Percentiles rank a stretch among this genome's conserved stretches.
phyloP scores from a whole-genome alignment of 2,888 invertebrate species.

The Stenotaenia linearis region DNA sequence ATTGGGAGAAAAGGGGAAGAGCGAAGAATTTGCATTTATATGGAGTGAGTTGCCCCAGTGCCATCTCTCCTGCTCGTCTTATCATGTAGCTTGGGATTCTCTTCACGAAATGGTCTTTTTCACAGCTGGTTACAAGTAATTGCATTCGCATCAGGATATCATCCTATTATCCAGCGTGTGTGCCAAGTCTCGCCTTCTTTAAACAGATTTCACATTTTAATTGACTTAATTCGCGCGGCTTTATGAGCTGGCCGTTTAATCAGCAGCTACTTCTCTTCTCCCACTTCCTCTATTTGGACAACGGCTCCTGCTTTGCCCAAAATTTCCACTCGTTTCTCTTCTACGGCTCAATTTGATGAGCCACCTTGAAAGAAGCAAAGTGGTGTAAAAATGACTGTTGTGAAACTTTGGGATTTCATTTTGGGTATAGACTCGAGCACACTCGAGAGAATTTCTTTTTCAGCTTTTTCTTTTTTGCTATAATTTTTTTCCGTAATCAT shows the following conservation, averaged over 20 bases:
- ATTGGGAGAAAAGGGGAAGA: conserved; percentile 9
- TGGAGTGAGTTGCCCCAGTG: conserved; percentile 3
- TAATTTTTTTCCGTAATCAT: not conserved
- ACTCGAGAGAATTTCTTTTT: not conserved
- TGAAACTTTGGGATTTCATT: conserved; percentile 11
- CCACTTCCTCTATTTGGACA: conserved; percentile 28
- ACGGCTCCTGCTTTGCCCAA: not conserved
- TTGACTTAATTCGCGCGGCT: conserved; percentile 28
- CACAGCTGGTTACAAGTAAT: conserved; percentile 29
- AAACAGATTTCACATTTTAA: conserved; percentile 29
- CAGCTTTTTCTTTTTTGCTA: too few species aligned
- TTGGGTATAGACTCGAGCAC: not conserved
- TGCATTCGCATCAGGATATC: conserved; percentile 29
- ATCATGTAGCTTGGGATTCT: conserved; percentile 18
- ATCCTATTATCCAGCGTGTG: conserved; percentile 24
- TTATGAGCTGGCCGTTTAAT: conserved; percentile 29
- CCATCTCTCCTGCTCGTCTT: not conserved
- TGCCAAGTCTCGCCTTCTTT: conserved; percentile 24
- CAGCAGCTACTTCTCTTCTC: conserved; percentile 20
- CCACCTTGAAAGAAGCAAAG: not conserved
- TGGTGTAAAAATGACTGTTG: conserved; percentile 5
- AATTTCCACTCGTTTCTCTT: not conserved
- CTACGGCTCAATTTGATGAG: not conserved
- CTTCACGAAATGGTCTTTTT: conserved; percentile 28
- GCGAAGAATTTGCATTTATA: conserved; percentile 26